A percentile compares a stretch with the other conserved stretches of the same genome.
phyloP scores from a whole-genome alignment of 2,888 invertebrate genomes.

The Pandemis cinnamomeana region DNA sequence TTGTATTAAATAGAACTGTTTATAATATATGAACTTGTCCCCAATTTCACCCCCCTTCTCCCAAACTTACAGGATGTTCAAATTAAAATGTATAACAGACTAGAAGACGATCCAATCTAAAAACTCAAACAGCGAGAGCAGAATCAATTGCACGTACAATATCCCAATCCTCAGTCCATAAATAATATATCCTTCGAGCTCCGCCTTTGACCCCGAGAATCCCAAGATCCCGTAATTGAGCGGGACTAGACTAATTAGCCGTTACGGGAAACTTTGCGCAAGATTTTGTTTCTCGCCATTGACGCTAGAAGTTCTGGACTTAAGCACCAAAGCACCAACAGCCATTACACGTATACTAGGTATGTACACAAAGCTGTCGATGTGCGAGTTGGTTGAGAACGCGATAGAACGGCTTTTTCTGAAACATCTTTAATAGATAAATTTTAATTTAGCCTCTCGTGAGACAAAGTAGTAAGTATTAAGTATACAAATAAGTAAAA shows the following conservation, averaged over 20 bases:
- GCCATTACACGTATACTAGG: not conserved
- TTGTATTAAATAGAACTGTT: no score
- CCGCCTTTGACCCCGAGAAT: not conserved
- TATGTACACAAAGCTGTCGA: not conserved
- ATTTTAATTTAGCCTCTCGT: no score
- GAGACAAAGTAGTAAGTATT: no score
- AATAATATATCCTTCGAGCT: constrained; percentile 30
- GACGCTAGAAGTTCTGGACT: constrained; percentile 9
- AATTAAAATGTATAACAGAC: not conserved
- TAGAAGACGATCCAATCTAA: constrained; percentile 25
- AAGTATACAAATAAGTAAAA: no score
- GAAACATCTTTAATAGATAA: not conserved
- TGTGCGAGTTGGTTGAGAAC: not conserved
- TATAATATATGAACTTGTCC: no score
- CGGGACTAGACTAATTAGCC: constrained; percentile 25
- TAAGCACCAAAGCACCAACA: not conserved
- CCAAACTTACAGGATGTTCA: no score
- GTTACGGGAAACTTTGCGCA: constrained; percentile 24
- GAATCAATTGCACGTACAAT: constrained; percentile 29
- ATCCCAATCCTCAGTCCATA: constrained; percentile 21
- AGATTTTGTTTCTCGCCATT: constrained; percentile 30
- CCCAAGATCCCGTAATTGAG: constrained; percentile 26
- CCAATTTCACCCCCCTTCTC: no score
- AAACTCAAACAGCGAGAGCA: constrained; percentile 20
- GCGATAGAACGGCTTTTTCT: not conserved